A percentile compares a stretch with the other conserved stretches of the same genome.
phyloP scores from a whole-genome alignment of 2,113 vertebrate genomes.

The Neogale vison region DNA sequence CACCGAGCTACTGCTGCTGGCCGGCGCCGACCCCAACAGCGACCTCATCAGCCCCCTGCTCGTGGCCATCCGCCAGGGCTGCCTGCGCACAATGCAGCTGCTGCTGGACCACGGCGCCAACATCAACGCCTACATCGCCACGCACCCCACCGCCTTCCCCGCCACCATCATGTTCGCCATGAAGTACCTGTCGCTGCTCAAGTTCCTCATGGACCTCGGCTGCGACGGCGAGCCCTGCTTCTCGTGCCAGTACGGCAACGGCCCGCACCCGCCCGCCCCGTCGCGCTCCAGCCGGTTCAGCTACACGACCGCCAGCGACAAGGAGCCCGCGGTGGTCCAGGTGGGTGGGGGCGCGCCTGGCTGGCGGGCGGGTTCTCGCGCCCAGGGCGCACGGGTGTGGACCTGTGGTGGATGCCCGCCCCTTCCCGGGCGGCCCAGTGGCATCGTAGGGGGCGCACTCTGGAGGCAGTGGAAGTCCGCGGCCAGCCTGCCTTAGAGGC shows the following conservation, averaged over 20 bases:
- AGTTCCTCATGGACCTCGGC: conserved; percentile 92
- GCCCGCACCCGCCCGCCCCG: conserved; percentile 86
- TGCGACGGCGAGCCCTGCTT: conserved; percentile 92
- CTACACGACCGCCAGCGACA: conserved; percentile 70
- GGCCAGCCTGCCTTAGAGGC: background rate
- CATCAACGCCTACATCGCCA: conserved; percentile 87
- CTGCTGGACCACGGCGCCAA: conserved; percentile 93
- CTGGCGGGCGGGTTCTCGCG: background rate
- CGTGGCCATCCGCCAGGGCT: conserved; percentile 92
- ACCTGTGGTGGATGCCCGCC: background rate
- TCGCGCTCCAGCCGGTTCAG: conserved; percentile 76
- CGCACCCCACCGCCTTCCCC: conserved; percentile 91
- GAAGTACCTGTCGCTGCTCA: conserved; percentile 90
- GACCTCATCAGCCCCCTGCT: conserved; percentile 94
- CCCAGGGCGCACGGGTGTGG: background rate
- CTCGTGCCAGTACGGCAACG: conserved; percentile 87
- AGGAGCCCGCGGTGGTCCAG: conserved; percentile 83
- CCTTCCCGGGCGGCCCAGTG: background rate
- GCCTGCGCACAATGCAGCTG: conserved; percentile 88
- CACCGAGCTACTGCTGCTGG: conserved; percentile 88
- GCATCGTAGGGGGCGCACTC: background rate
- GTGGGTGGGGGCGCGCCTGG: conserved; percentile 69
- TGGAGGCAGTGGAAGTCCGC: background rate
- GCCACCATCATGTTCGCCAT: conserved; percentile 91
- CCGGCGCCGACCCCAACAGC: conserved; percentile 93